A percentile compares a stretch with the other conserved stretches of the same genome.
These are phyloP conservation scores for Burhinus oedicnemus DNA, from an alignment of 2,113 vertebrate genomes.

Conservation along the genomic window DNA sequence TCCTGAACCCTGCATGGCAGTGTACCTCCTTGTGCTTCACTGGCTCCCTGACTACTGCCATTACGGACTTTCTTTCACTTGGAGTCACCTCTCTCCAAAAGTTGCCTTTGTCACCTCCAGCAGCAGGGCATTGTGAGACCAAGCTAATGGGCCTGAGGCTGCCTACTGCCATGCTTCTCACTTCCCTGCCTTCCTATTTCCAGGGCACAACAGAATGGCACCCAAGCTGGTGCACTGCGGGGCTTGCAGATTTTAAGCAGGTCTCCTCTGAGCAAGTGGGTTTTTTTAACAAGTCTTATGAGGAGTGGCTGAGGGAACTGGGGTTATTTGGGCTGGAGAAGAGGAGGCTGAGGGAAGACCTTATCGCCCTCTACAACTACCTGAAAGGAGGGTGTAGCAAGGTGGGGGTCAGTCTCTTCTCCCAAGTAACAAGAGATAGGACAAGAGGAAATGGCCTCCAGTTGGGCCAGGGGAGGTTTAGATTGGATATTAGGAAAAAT, in stretches of 20 bases:
- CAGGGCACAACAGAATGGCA: not conserved
- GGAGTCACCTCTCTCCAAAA: not conserved
- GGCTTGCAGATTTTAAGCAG: not conserved
- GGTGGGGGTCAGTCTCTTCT: too few relatives aligned
- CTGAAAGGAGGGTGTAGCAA: too few relatives aligned
- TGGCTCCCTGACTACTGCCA: not conserved
- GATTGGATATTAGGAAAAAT: too few relatives aligned
- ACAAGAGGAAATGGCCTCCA: too few relatives aligned
- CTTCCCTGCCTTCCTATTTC: not conserved
- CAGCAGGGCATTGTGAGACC: not conserved
- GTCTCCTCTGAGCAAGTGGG: not conserved
- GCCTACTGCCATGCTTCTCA: rapidly evolving
- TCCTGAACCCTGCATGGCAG: not conserved
- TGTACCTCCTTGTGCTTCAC: not conserved
- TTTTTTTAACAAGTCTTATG: too few relatives aligned
- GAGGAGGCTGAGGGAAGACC: too few relatives aligned
- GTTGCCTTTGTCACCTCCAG: rapidly evolving
- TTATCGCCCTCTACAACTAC: too few relatives aligned
- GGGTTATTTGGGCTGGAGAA: too few relatives aligned
- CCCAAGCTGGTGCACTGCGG: rapidly evolving
- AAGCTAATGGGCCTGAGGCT: not conserved
- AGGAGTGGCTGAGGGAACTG: too few relatives aligned
- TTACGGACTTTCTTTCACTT: not conserved
- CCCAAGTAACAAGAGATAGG: too few relatives aligned
- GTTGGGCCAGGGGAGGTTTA: too few relatives aligned